These are phyloP conservation scores for Adrianichthys oophorus DNA, from an alignment of 2,797 vertebrate species.

Conservation along the genomic window DNA sequence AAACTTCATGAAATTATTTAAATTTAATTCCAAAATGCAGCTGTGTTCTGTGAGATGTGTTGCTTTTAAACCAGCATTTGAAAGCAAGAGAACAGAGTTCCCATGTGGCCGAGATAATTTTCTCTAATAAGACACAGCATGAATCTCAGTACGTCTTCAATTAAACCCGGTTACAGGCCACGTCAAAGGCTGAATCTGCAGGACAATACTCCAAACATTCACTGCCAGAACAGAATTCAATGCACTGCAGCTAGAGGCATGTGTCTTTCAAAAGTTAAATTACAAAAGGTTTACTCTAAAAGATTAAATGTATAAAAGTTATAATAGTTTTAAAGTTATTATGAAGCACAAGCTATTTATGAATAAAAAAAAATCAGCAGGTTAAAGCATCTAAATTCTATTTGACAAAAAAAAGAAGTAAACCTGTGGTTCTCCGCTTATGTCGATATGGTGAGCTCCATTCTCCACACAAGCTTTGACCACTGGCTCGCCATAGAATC, in stretches of 20 bases:
- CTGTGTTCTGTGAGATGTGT: neutral
- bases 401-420: neutral
- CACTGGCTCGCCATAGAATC: constrained; percentile 90
- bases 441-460: constrained; percentile 89
- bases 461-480: constrained; percentile 93
- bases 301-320: too few relatives aligned
- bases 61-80: constrained; percentile 4
- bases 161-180: constrained; percentile 31
- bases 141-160: constrained; percentile 34
- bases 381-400: neutral
- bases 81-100: constrained; percentile 11
- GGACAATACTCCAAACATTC: neutral
- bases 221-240: neutral
- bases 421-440: constrained; percentile 95
- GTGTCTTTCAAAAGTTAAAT: too few relatives aligned
- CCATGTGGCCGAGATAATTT: constrained; percentile 28
- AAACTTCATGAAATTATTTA: neutral
- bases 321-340: too few relatives aligned
- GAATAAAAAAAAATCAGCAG: too few relatives aligned
- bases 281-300: too few relatives aligned
- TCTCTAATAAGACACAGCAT: constrained; percentile 28
- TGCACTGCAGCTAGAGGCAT: too few relatives aligned
- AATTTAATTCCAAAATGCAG: neutral
- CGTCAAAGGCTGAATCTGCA: constrained; percentile 21
- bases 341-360: too few relatives aligned